Evolutionary conservation across 2,113 vertebrate genomes (phyloP), one percentile per base, ranked within the genome.

Genomic region (Chaenogobius annularis): DNA sequence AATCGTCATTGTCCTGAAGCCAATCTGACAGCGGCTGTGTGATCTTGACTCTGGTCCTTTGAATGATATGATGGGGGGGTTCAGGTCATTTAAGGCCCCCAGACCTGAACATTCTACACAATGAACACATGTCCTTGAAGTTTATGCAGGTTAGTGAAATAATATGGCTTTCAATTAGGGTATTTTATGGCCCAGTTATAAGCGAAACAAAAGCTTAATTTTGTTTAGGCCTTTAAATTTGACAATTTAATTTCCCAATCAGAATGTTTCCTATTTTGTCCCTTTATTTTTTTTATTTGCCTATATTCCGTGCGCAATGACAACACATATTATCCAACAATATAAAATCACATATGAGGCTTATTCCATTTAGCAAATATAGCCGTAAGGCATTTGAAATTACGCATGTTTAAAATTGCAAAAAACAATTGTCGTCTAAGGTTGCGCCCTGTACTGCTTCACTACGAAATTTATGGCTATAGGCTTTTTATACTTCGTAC

Each of bases 1-100:
- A 58, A 26, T 72, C 62, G 12, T 75, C 81, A 70, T 81, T 82
- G 54, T 58, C 67, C 0, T 47, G 22, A 76, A 70, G 72, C 0
- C 48, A 10, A 67, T 5, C n/a, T 23, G 79, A 80, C 83, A 26
- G 72, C 66, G 3, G 55, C 62, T 66, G 78, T 90, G 88, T 88
- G 86, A 90, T 91, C 83, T 87, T 67, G 83, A 85, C 87, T 86
- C 83, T 67, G 69, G 66, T 69, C 50, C 69, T 64, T 75, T 54
- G 81, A 80, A 74, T 73, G 69, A 77, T 62, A 79, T 54, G 72
- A 66, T 52, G 52, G 54, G 22, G 54, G 22, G 70, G 78, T 64
- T 83, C 78, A 43, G 47, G 15, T 73, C 69, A 20, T 72, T 56
- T 10, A 72, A 69, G 76, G 79, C 62, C 65, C 19, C 11, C 19